These are phyloP conservation scores for Oscheius sp. DNA, from an alignment of 2,888 invertebrate genomes.

Conservation along the genomic window DNA sequence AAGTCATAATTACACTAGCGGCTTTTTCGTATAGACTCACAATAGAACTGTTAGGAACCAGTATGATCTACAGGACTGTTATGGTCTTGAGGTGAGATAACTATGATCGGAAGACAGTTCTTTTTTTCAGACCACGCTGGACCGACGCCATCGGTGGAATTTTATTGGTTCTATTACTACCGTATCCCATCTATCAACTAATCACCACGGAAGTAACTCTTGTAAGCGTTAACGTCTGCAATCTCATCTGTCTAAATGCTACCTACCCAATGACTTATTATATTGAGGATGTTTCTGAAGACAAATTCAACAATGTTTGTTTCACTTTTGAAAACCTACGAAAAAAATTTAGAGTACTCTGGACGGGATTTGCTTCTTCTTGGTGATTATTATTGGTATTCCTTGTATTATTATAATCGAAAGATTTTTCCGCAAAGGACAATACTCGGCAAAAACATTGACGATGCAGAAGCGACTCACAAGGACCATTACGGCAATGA, in stretches of 20 bases:
- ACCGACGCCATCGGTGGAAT: background rate
- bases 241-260: conserved; percentile 2
- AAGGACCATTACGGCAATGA: background rate
- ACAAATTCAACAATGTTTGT: too few species aligned
- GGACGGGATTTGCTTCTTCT: too few species aligned
- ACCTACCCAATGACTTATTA: background rate
- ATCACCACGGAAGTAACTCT: too few species aligned
- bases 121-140: background rate
- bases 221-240: conserved; percentile 3
- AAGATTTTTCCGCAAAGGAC: conserved; percentile 1
- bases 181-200: background rate
- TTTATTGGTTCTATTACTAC: background rate
- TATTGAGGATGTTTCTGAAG: background rate
- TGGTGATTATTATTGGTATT: background rate
- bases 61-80: conserved; percentile 12
- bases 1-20: background rate
- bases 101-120: background rate
- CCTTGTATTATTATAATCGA: conserved; percentile 14
- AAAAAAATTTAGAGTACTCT: too few species aligned
- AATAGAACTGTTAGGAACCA: background rate
- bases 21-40: background rate
- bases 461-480: conserved; percentile 4
- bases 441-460: background rate
- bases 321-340: too few species aligned
- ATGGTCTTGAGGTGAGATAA: background rate